phyloP scores from a whole-genome alignment of 2,113 vertebrate genomes.

The Oncorhynchus tshawytscha region DNA sequence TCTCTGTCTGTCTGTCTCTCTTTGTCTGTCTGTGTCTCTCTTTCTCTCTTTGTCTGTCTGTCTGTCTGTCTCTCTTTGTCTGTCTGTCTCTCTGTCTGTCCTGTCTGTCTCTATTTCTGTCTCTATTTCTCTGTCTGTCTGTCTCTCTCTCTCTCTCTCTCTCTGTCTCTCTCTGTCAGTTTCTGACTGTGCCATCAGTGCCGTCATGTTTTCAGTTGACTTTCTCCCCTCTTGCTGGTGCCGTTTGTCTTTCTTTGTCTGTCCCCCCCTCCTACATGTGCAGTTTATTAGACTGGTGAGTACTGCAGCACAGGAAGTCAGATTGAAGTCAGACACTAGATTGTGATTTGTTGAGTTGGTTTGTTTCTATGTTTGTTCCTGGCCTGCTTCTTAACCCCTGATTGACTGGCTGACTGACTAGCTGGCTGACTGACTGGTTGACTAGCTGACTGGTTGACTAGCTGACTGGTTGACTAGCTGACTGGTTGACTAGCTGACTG shows the following conservation, averaged over 20 bases:
- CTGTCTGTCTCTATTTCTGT: too few species aligned
- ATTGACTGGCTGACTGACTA: too few species aligned
- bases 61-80: too few species aligned
- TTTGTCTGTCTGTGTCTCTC: too few species aligned
- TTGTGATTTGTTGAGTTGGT: slow-evolving; percentile 46
- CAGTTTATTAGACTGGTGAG: slow-evolving; percentile 99
- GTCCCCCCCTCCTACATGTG: slow-evolving; percentile 53
- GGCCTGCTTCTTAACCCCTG: slow-evolving; percentile 28
- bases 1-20: too few species aligned
- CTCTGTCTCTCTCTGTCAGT: neutral
- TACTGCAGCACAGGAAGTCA: slow-evolving; percentile 63
- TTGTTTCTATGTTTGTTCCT: slow-evolving; percentile 27
- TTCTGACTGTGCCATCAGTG: slow-evolving; percentile 63
- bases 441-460: too few species aligned
- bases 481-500: accelerated
- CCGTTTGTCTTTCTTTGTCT: neutral
- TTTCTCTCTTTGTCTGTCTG: too few species aligned
- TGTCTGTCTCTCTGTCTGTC: too few species aligned
- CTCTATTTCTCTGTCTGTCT: neutral
- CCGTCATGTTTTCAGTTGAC: slow-evolving; percentile 64
- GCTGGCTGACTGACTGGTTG: accelerated
- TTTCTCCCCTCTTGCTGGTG: neutral
- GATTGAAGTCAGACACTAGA: slow-evolving; percentile 48
- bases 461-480: too few species aligned
- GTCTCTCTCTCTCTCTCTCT: neutral